Evolutionary conservation across 2,113 vertebrate species (phyloP).

Genomic region (Agapornis roseicollis): DNA sequence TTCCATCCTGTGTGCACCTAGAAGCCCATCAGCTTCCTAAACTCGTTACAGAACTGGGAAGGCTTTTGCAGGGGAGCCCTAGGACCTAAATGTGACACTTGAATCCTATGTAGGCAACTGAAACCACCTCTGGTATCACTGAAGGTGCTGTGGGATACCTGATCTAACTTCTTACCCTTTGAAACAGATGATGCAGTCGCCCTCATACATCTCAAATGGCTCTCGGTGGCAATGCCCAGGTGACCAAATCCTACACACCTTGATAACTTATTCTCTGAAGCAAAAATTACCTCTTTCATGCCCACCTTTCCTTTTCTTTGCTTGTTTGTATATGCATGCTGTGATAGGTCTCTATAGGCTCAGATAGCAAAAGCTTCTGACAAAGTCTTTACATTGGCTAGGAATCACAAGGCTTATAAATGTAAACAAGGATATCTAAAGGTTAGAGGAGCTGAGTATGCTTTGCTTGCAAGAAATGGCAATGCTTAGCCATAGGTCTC

Average conservation of each 20-base stretch:
- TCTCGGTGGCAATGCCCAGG: neutral
- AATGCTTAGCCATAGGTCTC: neutral
- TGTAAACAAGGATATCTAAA: neutral
- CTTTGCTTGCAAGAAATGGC: neutral
- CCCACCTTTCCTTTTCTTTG: neutral
- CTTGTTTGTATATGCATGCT: neutral
- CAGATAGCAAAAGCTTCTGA: neutral
- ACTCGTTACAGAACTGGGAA: neutral
- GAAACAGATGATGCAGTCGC: neutral
- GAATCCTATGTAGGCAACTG: neutral
- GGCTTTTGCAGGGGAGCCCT: neutral
- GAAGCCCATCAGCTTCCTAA: neutral
- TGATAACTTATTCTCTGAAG: neutral
- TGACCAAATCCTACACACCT: neutral
- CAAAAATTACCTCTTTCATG: neutral
- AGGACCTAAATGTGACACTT: neutral
- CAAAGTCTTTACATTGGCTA: neutral
- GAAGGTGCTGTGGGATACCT: neutral
- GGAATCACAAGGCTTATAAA: neutral
- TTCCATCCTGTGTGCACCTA: neutral
- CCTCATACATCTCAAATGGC: neutral
- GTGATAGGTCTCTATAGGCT: neutral
- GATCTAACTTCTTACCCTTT: neutral
- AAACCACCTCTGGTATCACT: neutral
- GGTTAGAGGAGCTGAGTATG: neutral